Evolutionary conservation across 2,888 invertebrate genomes (phyloP).

Genomic region (Ennomos quercinarius): DNA sequence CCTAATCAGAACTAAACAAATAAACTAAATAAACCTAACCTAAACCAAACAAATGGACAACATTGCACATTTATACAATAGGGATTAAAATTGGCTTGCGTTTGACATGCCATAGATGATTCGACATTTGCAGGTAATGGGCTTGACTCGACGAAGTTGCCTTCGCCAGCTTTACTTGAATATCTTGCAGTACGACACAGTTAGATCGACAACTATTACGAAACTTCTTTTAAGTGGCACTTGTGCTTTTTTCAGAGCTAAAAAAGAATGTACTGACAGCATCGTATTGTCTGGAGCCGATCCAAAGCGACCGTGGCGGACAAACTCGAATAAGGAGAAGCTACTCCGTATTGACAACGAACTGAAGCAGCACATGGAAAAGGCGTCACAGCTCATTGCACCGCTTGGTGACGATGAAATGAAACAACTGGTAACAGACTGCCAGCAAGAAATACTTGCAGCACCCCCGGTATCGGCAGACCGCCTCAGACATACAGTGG

Average conservation of each 20-base stretch:
- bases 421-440: constrained; percentile 62
- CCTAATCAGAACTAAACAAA: too few species aligned
- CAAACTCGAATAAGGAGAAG: constrained; percentile 69
- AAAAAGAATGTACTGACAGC: constrained; percentile 46
- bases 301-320: constrained; percentile 74
- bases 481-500: constrained; percentile 64
- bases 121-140: too few species aligned
- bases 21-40: too few species aligned
- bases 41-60: too few species aligned
- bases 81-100: too few species aligned
- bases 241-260: constrained; percentile 48
- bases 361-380: constrained; percentile 67
- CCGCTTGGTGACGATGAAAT: constrained; percentile 64
- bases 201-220: too few species aligned
- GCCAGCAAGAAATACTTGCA: constrained; percentile 50
- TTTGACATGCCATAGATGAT: too few species aligned
- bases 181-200: too few species aligned
- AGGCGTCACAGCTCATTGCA: constrained; percentile 51
- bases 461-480: constrained; percentile 50
- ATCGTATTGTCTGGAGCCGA: constrained; percentile 48
- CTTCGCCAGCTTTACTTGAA: too few species aligned
- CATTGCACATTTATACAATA: too few species aligned
- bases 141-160: too few species aligned
- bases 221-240: too few species aligned
- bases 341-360: constrained; percentile 69